Percentiles rank a stretch among this genome's conserved stretches.
These are phyloP conservation scores for Platycnemis pennipes DNA, from an alignment of 2,888 invertebrate genomes.

Conservation along the genomic window DNA sequence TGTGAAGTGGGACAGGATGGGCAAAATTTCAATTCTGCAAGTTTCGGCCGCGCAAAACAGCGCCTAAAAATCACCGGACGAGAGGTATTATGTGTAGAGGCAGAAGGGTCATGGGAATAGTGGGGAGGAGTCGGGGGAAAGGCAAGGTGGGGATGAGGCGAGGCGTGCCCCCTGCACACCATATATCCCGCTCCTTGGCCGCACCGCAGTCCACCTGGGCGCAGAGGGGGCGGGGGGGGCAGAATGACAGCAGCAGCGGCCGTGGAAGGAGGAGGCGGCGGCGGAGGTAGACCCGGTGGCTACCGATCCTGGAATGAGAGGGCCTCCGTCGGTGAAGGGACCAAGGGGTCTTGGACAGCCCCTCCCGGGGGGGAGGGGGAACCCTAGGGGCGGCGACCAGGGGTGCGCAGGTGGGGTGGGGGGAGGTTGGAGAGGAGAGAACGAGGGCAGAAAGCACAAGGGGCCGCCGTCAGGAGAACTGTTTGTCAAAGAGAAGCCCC, in stretches of 20 bases:
- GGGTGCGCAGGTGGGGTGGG: no score
- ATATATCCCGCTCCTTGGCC: background rate
- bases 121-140: background rate
- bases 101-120: background rate
- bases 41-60: no score
- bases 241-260: background rate
- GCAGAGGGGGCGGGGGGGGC: background rate
- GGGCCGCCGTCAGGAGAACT: slow-evolving; percentile 51
- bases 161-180: background rate
- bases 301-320: background rate
- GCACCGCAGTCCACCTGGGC: background rate
- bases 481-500: slow-evolving; percentile 50
- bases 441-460: background rate
- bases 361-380: background rate
- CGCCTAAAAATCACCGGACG: background rate
- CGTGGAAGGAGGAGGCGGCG: background rate
- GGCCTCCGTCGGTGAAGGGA: background rate
- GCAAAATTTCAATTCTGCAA: no score
- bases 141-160: background rate
- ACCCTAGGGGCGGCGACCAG: background rate
- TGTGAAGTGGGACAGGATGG: no score
- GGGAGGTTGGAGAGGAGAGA: background rate
- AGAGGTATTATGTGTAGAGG: background rate
- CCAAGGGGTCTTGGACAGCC: background rate
- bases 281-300: slow-evolving; percentile 1